These are phyloP conservation scores for Heliconius ethilla DNA, from an alignment of 2,888 invertebrate genomes.

Conservation along the genomic window DNA sequence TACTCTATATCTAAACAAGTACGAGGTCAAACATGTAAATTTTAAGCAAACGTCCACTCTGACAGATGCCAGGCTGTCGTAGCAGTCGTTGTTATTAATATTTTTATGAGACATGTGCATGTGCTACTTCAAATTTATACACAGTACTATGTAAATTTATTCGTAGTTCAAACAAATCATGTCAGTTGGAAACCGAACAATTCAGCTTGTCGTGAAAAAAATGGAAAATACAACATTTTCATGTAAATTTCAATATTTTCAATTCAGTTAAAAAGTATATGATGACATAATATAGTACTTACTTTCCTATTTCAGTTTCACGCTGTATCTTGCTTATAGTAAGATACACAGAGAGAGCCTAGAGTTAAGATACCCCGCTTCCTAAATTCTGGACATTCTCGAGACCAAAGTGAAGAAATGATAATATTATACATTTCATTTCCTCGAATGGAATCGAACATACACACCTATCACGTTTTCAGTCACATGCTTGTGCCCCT, in stretches of 20 bases:
- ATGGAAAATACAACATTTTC: neutral
- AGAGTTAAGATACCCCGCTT: no score
- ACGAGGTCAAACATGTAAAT: neutral
- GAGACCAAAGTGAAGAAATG: no score
- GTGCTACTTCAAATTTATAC: neutral
- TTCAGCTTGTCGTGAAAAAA: neutral
- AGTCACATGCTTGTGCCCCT: no score
- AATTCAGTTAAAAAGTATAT: no score
- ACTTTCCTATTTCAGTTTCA: no score
- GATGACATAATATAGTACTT: no score
- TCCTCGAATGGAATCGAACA: no score
- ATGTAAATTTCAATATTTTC: neutral
- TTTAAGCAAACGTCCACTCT: neutral
- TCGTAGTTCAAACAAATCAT: slow-evolving; percentile 19
- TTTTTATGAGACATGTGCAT: slow-evolving; percentile 6
- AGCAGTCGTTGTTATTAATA: slow-evolving; percentile 1
- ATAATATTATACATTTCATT: no score
- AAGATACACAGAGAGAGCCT: no score
- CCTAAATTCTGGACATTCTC: no score
- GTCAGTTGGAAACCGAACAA: slow-evolving; percentile 9
- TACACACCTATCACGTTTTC: no score
- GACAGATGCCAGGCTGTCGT: neutral
- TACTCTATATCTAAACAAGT: neutral
- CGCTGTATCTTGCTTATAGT: no score
- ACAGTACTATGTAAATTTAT: slow-evolving; percentile 12